Conservation (phyloP, 2,888 invertebrate genomes). For the Tridacna gigas region DNA sequence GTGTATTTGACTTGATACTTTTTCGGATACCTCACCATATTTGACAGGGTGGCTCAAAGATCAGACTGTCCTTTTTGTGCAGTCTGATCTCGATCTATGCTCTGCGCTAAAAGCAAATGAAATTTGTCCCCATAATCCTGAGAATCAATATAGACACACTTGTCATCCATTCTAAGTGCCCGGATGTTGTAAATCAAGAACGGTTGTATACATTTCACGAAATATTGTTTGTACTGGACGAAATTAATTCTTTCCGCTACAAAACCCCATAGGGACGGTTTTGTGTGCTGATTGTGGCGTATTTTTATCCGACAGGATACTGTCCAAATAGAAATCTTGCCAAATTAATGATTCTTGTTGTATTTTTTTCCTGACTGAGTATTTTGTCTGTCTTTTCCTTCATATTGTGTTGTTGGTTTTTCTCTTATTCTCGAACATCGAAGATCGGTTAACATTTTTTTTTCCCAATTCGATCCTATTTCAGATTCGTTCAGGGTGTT, state of each 20-base stretch:
- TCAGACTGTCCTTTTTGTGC: too few species aligned
- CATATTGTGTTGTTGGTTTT: too few species aligned
- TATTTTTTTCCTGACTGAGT: not conserved
- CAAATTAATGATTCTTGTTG: not conserved
- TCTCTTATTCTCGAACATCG: too few species aligned
- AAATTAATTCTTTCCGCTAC: constrained; percentile 19
- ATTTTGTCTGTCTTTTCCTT: not conserved
- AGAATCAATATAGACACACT: not conserved
- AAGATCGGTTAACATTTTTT: too few species aligned
- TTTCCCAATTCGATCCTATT: too few species aligned
- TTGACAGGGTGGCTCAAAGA: too few species aligned
- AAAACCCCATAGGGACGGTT: not conserved
- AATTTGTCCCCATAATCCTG: too few species aligned
- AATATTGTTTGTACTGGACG: constrained; percentile 20
- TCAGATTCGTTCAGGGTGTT: too few species aligned
- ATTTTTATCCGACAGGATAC: constrained; percentile 20
- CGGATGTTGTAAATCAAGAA: constrained; percentile 20
- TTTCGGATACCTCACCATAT: too few species aligned
- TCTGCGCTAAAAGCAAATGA: too few species aligned
- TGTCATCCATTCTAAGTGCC: not conserved
- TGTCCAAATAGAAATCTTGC: constrained; percentile 23
- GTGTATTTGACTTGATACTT: too few species aligned
- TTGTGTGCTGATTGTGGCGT: constrained; percentile 17
- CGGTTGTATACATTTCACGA: constrained; percentile 12
- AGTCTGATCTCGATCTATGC: too few species aligned